A percentile compares a stretch with the other conserved stretches of the same genome.
These are phyloP conservation scores for Cyclopterus lumpus DNA, from an alignment of 2,797 vertebrate genomes.

Conservation along the genomic window DNA sequence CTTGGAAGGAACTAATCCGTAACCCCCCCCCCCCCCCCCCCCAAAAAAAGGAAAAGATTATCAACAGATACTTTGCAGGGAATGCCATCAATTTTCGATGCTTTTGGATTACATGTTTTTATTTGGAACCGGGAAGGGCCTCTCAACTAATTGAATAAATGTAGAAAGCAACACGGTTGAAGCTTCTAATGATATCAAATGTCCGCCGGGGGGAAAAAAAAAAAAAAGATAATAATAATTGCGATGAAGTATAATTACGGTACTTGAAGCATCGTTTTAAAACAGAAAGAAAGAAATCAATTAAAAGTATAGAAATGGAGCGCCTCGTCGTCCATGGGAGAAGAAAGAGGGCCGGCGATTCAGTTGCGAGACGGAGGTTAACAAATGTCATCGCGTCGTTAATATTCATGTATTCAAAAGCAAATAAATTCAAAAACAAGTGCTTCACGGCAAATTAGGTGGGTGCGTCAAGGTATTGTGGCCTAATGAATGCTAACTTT, in stretches of 20 bases:
- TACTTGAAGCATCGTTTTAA: constrained; percentile 24
- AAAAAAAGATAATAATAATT: neutral
- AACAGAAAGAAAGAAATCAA: constrained; percentile 22
- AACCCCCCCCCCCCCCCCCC: too few relatives aligned
- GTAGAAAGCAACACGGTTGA: constrained; percentile 4
- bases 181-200: constrained; percentile 26
- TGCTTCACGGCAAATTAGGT: constrained; percentile 85
- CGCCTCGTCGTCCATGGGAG: constrained; percentile 32
- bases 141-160: constrained; percentile 1
- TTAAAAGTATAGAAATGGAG: constrained; percentile 55
- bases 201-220: too few relatives aligned
- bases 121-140: neutral
- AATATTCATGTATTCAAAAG: constrained; percentile 87
- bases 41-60: constrained; percentile 16
- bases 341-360: constrained; percentile 56
- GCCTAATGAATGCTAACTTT: constrained; percentile 90
- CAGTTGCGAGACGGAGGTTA: constrained; percentile 73
- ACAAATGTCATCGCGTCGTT: constrained; percentile 83
- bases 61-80: constrained; percentile 13
- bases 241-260: constrained; percentile 35
- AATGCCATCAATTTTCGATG: constrained; percentile 33
- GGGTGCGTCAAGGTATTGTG: constrained; percentile 91
- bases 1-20: constrained; percentile 58
- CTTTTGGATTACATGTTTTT: constrained; percentile 5
- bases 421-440: constrained; percentile 86